Percentiles rank a stretch among this genome's conserved stretches.
Evolutionary conservation across 2,113 vertebrate species (phyloP).

Genomic region (Hemibagrus wyckioides): DNA sequence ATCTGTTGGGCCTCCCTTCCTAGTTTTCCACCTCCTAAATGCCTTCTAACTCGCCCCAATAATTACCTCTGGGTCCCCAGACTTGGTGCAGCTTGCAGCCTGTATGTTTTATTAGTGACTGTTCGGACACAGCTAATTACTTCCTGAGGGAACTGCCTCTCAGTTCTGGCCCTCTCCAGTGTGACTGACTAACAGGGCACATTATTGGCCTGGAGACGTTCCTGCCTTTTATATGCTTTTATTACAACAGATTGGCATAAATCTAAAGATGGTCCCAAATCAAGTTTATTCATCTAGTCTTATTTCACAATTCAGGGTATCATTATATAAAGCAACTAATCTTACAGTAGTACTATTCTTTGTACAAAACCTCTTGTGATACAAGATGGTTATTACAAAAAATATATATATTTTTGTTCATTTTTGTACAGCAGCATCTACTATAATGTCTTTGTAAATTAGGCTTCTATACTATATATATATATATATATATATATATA

Average conservation of each 20-base stretch:
- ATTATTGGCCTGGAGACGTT: conserved; percentile 26
- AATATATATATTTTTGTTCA: background rate
- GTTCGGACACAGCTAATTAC: conserved; percentile 52
- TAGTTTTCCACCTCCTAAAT: background rate
- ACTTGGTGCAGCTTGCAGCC: conserved; percentile 34
- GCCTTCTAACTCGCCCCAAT: background rate
- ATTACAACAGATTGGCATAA: conserved; percentile 35
- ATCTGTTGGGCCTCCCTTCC: background rate
- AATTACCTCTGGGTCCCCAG: conserved; percentile 36
- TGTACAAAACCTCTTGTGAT: background rate
- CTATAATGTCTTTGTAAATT: background rate
- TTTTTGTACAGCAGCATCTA: no score
- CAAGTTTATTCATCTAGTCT: background rate
- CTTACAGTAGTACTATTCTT: background rate
- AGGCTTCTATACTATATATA: no score
- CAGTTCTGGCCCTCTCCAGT: conserved; percentile 26
- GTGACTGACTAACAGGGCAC: conserved; percentile 45
- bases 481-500: no score
- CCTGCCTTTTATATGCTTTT: conserved; percentile 32
- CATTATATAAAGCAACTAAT: background rate
- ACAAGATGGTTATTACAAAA: background rate
- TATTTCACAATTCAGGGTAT: background rate
- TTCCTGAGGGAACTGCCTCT: conserved; percentile 49
- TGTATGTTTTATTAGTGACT: conserved; percentile 46
- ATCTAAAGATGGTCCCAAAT: conserved; percentile 2